Conservation (phyloP, 2,797 vertebrate genomes). For the Crax fasciolata region DNA sequence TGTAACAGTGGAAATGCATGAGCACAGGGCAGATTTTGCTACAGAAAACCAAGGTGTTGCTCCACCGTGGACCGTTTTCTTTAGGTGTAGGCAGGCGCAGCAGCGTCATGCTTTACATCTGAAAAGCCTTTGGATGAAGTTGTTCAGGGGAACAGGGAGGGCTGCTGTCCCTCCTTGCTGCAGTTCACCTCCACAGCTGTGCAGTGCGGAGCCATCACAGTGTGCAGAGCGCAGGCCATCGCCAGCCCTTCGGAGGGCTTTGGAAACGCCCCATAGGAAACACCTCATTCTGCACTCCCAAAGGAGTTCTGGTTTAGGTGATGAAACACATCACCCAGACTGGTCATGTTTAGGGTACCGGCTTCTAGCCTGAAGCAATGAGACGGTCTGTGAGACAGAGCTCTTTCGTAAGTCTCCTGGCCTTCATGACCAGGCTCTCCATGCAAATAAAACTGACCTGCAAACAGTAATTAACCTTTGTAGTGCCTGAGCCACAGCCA, state of each 20-base stretch:
- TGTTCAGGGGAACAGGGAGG: not conserved
- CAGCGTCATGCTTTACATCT: accelerated
- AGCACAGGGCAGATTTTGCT: not conserved
- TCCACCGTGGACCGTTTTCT: not conserved
- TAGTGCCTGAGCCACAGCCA: not conserved
- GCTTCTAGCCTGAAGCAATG: not conserved
- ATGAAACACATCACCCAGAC: not conserved
- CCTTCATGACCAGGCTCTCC: not conserved
- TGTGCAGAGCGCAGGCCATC: not conserved
- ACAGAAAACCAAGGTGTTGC: not conserved
- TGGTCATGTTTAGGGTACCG: not conserved
- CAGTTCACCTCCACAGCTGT: not conserved
- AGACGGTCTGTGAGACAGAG: not conserved
- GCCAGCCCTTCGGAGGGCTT: not conserved
- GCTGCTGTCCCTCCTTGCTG: not conserved
- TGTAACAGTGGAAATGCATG: not conserved
- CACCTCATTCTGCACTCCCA: not conserved
- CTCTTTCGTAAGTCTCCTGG: not conserved
- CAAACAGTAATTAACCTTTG: not conserved
- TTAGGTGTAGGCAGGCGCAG: not conserved
- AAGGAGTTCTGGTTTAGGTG: not conserved
- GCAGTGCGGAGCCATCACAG: accelerated
- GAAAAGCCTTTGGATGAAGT: not conserved
- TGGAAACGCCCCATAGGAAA: not conserved
- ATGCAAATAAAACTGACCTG: not conserved